Base-by-base conservation (phyloP, 2,113 vertebrate species). In the Cranoglanis bouderius region DNA sequence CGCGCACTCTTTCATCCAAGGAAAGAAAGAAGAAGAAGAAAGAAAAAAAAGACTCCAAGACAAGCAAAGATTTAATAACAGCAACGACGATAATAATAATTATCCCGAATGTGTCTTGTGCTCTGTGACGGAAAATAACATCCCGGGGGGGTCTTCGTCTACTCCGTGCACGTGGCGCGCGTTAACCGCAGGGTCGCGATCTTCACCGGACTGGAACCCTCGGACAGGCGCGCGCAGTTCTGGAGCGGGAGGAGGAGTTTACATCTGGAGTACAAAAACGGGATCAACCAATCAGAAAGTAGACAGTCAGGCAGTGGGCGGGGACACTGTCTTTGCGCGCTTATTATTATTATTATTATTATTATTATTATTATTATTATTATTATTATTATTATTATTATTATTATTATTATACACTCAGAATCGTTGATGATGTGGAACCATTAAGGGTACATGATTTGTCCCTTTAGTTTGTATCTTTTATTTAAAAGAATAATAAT, bases 211-310 rank as follows among this genome's bases (percentile, higher is more conserved):
- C 53, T 86, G 53, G 35, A 77, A 72, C 32, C 0, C 21, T 32
- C 35, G 32, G 49, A 43, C 53, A 32, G 38, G 85, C 35, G 35
- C 53, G 87, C 91, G 88, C 46, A 75, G 90, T 49, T 92, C 86
- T 91, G 90, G 90, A 90, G 83, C 12, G 59, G 77, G 89, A 88
- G 87, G 90, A 55, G 87, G 89, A 86, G 90, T 88, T 83, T 83
- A 40, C 81, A 83, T 35, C 35, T 83, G 55, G 55, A 83, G 55
- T 26, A 83, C 55, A 63, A 85, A 77, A 61, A 53, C 43, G 43
- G 80, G 57, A 74, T 91, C 80, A 84, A 53, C 92, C 91, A 93
- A 93, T 92, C 84, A 88, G 55, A 49, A 35, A 59, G 53, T 16
- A 16, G 9, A n/a, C 4, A n/a, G 26, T 16, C 7, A 46, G 16